phyloP scores from a whole-genome alignment of 35 echinoderm and acorn worm genomes.

The Stichopus chloronotus region DNA sequence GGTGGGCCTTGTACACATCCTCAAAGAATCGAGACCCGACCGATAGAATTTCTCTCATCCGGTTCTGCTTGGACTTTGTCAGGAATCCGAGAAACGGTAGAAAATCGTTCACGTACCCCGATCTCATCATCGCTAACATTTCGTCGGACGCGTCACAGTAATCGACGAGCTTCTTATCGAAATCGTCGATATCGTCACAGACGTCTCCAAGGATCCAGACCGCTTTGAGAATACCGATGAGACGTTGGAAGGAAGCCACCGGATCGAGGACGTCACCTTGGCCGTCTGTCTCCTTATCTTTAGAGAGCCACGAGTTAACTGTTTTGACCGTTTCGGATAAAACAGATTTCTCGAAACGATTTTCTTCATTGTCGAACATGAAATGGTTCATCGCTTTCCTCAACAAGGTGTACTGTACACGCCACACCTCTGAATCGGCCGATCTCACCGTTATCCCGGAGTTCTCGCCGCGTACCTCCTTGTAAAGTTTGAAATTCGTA shows the following conservation, averaged over 20 bases:
- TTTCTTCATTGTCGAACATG: background rate
- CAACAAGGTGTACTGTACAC: background rate
- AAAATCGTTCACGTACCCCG: conserved; percentile 18
- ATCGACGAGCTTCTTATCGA: conserved; percentile 1
- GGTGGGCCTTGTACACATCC: conserved; percentile 25
- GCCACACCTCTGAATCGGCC: background rate
- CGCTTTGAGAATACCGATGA: background rate
- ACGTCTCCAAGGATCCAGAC: conserved; percentile 11
- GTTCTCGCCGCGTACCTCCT: background rate
- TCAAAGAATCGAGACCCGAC: background rate
- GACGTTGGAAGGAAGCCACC: background rate
- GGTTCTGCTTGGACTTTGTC: conserved; percentile 27
- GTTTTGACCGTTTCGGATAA: background rate
- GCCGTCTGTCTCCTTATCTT: background rate
- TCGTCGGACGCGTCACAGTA: background rate
- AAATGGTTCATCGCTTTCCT: background rate
- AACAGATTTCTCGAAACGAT: conserved; percentile 31
- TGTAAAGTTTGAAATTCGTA: conserved; percentile 35
- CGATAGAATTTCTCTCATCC: conserved; percentile 22
- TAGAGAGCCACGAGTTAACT: background rate
- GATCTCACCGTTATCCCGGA: background rate
- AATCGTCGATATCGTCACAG: background rate
- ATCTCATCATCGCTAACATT: conserved; percentile 6
- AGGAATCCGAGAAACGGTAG: conserved; percentile 15
- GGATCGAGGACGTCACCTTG: conserved; percentile 10